Conservation (phyloP, 2,888 invertebrate genomes). For the Phorcus lineatus region DNA sequence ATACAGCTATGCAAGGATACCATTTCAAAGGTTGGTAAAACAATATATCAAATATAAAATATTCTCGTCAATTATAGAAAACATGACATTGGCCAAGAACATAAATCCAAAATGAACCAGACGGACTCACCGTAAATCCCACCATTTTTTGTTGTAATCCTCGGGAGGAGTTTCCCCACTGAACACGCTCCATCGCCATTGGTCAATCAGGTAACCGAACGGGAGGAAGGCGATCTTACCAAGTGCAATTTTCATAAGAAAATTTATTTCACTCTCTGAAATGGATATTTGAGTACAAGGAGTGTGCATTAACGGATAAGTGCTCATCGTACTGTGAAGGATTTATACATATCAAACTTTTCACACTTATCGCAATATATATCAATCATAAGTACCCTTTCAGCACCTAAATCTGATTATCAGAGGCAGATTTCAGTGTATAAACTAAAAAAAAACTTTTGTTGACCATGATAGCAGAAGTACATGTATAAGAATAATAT, state of each 20-base stretch:
- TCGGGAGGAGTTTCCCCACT: conserved; percentile 60
- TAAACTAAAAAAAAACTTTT: no score
- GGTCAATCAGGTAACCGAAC: conserved; percentile 76
- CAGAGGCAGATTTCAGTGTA: no score
- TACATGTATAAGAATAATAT: no score
- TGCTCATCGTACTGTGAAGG: no score
- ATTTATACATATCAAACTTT: no score
- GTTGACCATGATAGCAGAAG: no score
- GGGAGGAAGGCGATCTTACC: conserved; percentile 76
- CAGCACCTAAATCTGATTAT: no score
- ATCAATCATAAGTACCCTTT: no score
- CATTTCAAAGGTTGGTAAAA: no score
- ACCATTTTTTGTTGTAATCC: conserved; percentile 75
- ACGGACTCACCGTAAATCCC: conserved; percentile 74
- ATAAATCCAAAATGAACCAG: not conserved
- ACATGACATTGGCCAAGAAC: not conserved
- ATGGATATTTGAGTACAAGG: not conserved
- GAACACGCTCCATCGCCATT: conserved; percentile 76
- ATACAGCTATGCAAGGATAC: no score
- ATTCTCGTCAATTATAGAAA: not conserved
- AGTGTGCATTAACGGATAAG: no score
- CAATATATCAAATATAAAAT: not conserved
- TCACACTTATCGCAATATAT: no score
- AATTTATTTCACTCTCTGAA: conserved; percentile 72
- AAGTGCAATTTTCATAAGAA: conserved; percentile 75